Base-by-base conservation (phyloP, 2,113 vertebrate genomes). In the Channa maculata region DNA sequence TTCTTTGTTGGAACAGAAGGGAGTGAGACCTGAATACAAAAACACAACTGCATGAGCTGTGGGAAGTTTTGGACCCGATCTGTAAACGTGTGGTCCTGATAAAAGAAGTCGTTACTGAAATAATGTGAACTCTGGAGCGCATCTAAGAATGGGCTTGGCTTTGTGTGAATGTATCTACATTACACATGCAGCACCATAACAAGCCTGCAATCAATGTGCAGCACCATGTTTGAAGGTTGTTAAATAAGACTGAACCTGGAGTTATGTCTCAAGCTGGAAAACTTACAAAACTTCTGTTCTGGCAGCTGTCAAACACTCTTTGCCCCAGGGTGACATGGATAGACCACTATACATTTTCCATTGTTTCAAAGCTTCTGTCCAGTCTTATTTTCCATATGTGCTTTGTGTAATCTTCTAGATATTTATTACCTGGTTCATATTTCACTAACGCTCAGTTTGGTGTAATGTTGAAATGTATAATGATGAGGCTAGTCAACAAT, bases 401-500 rank as follows among this genome's bases (percentile, higher is more conserved):
- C 24, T 71, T 48, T 44, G 9, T 54, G 52, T 61, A 11, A 43
- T 59, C 11, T 41, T 39, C 50, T 52, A 15, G 75, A 57, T 10
- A 73, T 82, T 64, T 75, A 80, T 65, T 50, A 59, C 38, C 37
- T n/a, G 1, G 44, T 64, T 10, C 67, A 75, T 71, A 64, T 73
- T 77, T 86, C 49, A 76, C 44, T 5, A 10, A 44, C 55, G 37
- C 39, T 77, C 64, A 41, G 5, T 12, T 1, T 0, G 3, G 38
- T 48, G 44, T 65, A 69, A 52, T 71, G 49, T 41, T 69, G 45
- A 78, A 79, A 76, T 71, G 38, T 67, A 57, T 66, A 79, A 87
- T 76, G 71, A 82, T 78, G 48, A 15, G 38, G 52, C 45, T 61
- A 57, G 79, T 88, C 85, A 87, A 89, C 82, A 86, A 78, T 86